These are phyloP conservation scores for Sinocyclocheilus rhinocerous DNA, from an alignment of 2,113 vertebrate species.

Conservation along the genomic window DNA sequence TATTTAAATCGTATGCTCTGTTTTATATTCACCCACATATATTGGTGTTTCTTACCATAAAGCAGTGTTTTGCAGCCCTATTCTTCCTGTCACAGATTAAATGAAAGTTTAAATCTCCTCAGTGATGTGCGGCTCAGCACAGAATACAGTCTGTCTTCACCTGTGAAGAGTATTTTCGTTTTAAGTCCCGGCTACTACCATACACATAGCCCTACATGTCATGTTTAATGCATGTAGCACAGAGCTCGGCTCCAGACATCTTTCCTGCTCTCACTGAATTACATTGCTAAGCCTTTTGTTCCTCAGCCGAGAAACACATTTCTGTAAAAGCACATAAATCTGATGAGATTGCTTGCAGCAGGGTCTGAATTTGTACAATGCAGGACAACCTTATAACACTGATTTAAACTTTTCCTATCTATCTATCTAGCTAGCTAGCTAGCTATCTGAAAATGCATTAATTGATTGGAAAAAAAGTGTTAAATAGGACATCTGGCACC, in stretches of 20 bases:
- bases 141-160: constrained; percentile 5
- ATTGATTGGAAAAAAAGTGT: neutral
- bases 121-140: neutral
- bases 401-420: neutral
- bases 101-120: constrained; percentile 13
- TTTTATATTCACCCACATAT: neutral
- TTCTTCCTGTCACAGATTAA: neutral
- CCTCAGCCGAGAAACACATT: neutral
- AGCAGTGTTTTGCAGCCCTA: neutral
- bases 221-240: constrained; percentile 37
- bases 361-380: neutral
- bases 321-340: neutral
- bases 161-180: neutral
- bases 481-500: neutral
- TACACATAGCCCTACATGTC: constrained; percentile 7
- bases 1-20: neutral
- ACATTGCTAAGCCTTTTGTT: constrained; percentile 19
- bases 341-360: constrained; percentile 14
- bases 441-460: neutral
- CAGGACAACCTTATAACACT: neutral
- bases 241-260: neutral
- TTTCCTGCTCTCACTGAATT: constrained; percentile 22
- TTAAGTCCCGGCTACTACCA: neutral
- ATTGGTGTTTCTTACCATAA: neutral
- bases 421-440: neutral